Conservation (phyloP, 1,140 invertebrate genomes). For the Dreissena rostriformis region DNA sequence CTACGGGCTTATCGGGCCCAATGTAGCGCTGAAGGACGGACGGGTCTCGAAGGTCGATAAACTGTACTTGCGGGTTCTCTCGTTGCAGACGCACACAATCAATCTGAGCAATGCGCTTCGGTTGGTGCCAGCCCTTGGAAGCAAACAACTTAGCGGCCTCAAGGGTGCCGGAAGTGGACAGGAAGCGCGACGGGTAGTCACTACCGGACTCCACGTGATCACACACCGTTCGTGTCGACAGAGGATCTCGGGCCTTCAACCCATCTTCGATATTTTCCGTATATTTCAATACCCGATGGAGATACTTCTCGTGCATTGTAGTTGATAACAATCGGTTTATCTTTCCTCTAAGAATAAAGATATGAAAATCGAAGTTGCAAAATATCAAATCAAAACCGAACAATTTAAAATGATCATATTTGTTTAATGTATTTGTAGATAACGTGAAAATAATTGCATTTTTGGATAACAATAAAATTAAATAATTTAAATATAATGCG, state of each 20-base stretch:
- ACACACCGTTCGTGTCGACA: neutral
- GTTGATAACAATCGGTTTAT: neutral
- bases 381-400: too few relatives aligned
- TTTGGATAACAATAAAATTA: too few relatives aligned
- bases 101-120: slow-evolving; percentile 3
- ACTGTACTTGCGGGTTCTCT: neutral
- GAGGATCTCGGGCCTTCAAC: neutral
- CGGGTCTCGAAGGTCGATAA: neutral
- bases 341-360: neutral
- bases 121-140: neutral
- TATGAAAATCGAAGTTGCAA: too few relatives aligned
- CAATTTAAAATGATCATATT: too few relatives aligned
- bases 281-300: neutral
- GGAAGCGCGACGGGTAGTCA: neutral
- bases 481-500: too few relatives aligned
- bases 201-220: slow-evolving; percentile 8
- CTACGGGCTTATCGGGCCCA: neutral
- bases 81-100: neutral
- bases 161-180: neutral
- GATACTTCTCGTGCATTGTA: neutral
- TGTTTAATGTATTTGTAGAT: too few relatives aligned
- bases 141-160: slow-evolving; percentile 9
- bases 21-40: neutral
- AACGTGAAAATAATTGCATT: too few relatives aligned
- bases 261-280: slow-evolving; percentile 3